Evolutionary conservation across 1,140 invertebrate genomes (phyloP).

Genomic region (Trichonephila clavata): DNA sequence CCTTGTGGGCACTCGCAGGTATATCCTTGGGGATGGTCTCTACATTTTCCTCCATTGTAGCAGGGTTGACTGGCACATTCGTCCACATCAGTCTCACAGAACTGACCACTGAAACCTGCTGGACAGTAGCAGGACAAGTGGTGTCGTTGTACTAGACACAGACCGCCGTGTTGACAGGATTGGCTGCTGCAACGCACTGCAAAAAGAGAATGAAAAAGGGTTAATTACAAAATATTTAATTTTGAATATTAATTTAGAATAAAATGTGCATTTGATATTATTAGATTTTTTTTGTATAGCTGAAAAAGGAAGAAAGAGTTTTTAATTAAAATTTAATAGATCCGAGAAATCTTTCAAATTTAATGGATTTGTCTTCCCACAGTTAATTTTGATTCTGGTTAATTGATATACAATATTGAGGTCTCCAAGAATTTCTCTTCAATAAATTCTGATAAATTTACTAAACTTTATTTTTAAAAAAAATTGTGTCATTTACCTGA

Average conservation of each 20-base stretch:
- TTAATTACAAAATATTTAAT: not conserved
- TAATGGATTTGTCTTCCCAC: no score
- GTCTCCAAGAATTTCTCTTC: no score
- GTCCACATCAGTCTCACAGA: slow-evolving; percentile 96
- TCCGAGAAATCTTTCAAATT: no score
- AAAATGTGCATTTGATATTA: not conserved
- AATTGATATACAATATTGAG: no score
- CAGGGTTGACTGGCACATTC: slow-evolving; percentile 96
- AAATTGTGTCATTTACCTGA: no score
- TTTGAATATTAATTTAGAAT: not conserved
- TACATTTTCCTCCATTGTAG: slow-evolving; percentile 94
- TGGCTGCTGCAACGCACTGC: slow-evolving; percentile 74
- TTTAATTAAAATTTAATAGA: no score
- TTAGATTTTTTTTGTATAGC: not conserved
- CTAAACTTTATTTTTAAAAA: no score
- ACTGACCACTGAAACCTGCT: slow-evolving; percentile 95
- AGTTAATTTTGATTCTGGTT: no score
- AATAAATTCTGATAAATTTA: no score
- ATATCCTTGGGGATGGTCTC: slow-evolving; percentile 94
- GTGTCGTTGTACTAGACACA: slow-evolving; percentile 87
- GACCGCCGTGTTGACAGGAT: slow-evolving; percentile 95
- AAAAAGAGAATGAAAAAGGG: not conserved
- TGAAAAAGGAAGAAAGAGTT: no score
- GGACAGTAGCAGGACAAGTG: slow-evolving; percentile 87
- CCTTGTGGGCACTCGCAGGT: slow-evolving; percentile 89